Percentiles rank a stretch among this genome's conserved stretches.
phyloP scores from a whole-genome alignment of 2,888 invertebrate species.

The Leptinotarsa haldemani region DNA sequence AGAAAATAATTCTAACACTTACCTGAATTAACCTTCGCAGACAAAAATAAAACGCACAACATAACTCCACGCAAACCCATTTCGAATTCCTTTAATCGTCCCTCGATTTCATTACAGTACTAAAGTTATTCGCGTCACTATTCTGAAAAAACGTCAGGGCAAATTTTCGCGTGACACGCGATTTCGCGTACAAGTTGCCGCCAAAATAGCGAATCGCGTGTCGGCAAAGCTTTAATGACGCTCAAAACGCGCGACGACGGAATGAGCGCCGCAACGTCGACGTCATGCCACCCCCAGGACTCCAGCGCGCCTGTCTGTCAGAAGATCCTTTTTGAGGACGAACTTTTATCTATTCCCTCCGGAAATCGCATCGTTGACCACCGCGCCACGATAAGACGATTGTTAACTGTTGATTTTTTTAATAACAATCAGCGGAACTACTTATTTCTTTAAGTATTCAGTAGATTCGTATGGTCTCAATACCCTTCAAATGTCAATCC shows the following conservation, averaged over 20 bases:
- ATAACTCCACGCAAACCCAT: constrained; percentile 17
- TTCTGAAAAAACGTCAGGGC: constrained; percentile 19
- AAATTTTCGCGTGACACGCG: constrained; percentile 41
- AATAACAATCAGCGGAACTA: too few species aligned
- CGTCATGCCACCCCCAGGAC: constrained; percentile 46
- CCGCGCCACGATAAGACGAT: neutral
- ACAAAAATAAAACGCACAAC: constrained; percentile 24
- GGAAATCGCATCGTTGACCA: neutral
- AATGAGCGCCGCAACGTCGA: constrained; percentile 52
- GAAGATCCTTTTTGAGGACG: constrained; percentile 27
- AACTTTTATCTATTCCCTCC: constrained; percentile 18
- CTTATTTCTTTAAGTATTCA: too few species aligned
- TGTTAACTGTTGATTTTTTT: neutral
- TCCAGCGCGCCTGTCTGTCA: constrained; percentile 39
- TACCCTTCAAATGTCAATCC: too few species aligned
- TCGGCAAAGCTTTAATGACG: constrained; percentile 28
- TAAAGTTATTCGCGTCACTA: constrained; percentile 25
- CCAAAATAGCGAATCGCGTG: constrained; percentile 41
- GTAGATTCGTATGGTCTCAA: too few species aligned
- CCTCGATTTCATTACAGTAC: constrained; percentile 20
- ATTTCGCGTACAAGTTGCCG: constrained; percentile 38
- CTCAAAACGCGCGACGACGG: constrained; percentile 36
- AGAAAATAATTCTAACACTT: constrained; percentile 8
- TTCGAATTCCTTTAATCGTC: constrained; percentile 28
- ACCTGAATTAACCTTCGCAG: constrained; percentile 25